A percentile compares a stretch with the other conserved stretches of the same genome.
These are phyloP conservation scores for Climacteris rufus DNA, from an alignment of 2,113 vertebrate genomes.

Conservation along the genomic window DNA sequence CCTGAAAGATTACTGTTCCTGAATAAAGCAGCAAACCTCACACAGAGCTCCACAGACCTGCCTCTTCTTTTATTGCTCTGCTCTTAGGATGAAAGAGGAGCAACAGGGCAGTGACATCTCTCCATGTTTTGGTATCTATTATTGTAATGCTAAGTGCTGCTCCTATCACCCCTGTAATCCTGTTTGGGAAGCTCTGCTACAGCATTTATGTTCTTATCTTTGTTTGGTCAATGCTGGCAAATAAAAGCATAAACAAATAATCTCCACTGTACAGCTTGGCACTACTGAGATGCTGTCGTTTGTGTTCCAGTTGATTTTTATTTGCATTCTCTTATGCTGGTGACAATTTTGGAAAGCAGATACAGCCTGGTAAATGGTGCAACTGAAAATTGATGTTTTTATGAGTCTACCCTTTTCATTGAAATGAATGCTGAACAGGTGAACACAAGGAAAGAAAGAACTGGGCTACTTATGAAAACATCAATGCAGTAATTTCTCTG, in stretches of 20 bases:
- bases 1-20: neutral
- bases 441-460: neutral
- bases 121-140: neutral
- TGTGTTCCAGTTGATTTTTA: neutral
- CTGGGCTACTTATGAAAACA: neutral
- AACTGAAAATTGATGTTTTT: neutral
- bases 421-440: neutral
- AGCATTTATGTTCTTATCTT: neutral
- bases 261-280: neutral
- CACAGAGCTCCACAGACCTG: neutral
- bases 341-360: neutral
- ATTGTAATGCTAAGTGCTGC: neutral
- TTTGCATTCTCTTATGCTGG: neutral
- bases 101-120: neutral
- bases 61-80: neutral
- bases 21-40: neutral
- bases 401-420: neutral
- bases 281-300: neutral
- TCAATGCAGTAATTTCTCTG: neutral
- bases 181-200: constrained; percentile 5
- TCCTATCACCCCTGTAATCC: neutral
- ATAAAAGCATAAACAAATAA: constrained; percentile 34
- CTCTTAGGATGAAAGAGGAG: neutral
- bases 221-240: constrained; percentile 15
- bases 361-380: neutral